A percentile compares a stretch with the other conserved stretches of the same genome.
Conservation (phyloP, 2,797 vertebrate species). For the Hydrocynus forskahlii region DNA sequence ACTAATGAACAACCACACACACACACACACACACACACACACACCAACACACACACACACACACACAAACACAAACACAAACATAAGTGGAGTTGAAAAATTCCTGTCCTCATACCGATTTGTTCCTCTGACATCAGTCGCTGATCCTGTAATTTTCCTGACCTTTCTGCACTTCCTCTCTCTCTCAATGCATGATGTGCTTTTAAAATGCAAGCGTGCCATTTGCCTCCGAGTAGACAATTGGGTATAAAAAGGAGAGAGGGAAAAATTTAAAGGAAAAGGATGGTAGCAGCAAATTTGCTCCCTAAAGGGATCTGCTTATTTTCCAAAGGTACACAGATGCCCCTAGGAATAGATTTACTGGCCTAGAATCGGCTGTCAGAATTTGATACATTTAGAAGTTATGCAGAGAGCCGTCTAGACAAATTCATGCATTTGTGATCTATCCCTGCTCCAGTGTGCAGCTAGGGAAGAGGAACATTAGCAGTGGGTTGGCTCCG, state of each 20-base stretch:
- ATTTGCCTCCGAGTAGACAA: conserved; percentile 76
- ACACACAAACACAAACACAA: neutral
- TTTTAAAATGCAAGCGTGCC: conserved; percentile 78
- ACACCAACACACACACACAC: neutral
- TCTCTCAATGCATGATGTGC: conserved; percentile 64
- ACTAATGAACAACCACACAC: conserved; percentile 12
- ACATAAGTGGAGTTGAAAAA: conserved; percentile 62
- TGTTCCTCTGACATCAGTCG: conserved; percentile 75
- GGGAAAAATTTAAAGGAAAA: conserved; percentile 56
- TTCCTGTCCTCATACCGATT: conserved; percentile 63
- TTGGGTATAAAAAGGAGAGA: conserved; percentile 60
- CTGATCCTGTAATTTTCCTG: conserved; percentile 74
- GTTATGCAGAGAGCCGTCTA: conserved; percentile 79
- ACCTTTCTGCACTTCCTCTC: conserved; percentile 65
- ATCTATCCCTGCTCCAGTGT: conserved; percentile 58
- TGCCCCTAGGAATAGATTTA: conserved; percentile 79
- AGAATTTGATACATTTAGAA: conserved; percentile 81
- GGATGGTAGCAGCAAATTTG: conserved; percentile 62
- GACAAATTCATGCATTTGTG: conserved; percentile 80
- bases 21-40: neutral
- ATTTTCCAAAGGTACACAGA: conserved; percentile 73
- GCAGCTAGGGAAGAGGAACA: conserved; percentile 43
- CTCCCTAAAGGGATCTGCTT: conserved; percentile 66
- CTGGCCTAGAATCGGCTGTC: conserved; percentile 80
- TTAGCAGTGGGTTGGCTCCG: conserved; percentile 63